phyloP scores from a whole-genome alignment of 2,797 vertebrate species.

The Spinus olivaceus region DNA sequence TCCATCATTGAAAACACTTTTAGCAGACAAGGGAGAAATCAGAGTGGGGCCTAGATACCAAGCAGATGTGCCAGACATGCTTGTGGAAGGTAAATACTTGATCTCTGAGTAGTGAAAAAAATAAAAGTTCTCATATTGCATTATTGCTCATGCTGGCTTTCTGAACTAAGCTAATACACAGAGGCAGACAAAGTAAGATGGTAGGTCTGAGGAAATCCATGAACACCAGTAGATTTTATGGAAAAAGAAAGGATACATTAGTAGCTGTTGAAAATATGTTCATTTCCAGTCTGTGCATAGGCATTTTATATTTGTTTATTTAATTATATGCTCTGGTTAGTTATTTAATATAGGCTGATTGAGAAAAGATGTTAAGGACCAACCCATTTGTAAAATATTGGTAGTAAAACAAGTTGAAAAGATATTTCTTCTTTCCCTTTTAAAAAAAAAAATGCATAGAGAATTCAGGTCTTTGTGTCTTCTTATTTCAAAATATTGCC shows the following conservation, averaged over 20 bases:
- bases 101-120: background rate
- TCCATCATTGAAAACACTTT: slow-evolving; percentile 93
- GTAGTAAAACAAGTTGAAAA: background rate
- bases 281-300: background rate
- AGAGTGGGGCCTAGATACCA: slow-evolving; percentile 95
- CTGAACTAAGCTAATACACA: background rate
- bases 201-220: background rate
- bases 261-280: background rate
- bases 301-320: background rate
- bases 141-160: background rate
- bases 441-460: background rate
- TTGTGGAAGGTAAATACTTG: slow-evolving; percentile 84
- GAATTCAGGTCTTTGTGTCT: background rate
- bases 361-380: background rate
- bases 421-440: background rate
- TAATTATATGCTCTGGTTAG: background rate
- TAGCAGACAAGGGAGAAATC: slow-evolving; percentile 97
- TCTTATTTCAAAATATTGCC: background rate
- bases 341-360: background rate
- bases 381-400: background rate
- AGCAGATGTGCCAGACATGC: slow-evolving; percentile 96
- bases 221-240: background rate
- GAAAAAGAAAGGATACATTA: background rate
- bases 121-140: background rate
- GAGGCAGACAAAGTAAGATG: background rate